These are phyloP conservation scores for Labroides dimidiatus DNA, from an alignment of 2,797 vertebrate species.

Conservation along the genomic window DNA sequence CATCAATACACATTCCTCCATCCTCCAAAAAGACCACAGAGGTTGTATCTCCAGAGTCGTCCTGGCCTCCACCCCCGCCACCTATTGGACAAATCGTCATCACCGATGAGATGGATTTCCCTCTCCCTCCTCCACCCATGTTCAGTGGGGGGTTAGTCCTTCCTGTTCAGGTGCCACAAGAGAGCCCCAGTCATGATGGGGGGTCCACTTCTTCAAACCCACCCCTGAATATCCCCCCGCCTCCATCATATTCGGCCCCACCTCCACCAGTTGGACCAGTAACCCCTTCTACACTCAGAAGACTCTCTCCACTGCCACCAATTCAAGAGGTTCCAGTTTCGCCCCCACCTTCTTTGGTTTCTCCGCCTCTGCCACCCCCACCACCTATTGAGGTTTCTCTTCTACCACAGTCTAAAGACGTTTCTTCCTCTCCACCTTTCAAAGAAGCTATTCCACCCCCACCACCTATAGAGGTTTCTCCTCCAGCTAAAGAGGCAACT, in stretches of 20 bases:
- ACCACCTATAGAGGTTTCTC: neutral
- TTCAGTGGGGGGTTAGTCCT: slow-evolving; percentile 47
- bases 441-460: neutral
- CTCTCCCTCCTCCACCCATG: slow-evolving; percentile 78
- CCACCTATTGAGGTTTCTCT: neutral
- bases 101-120: slow-evolving; percentile 82
- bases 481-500: neutral
- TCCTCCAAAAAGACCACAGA: slow-evolving; percentile 72
- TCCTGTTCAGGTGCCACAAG: slow-evolving; percentile 30
- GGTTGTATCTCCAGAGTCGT: slow-evolving; percentile 62
- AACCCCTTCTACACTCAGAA: slow-evolving; percentile 15
- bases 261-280: slow-evolving; percentile 14
- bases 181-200: slow-evolving; percentile 6
- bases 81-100: slow-evolving; percentile 71
- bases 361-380: slow-evolving; percentile 13
- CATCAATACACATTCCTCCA: slow-evolving; percentile 55
- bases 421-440: neutral
- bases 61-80: slow-evolving; percentile 88
- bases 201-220: neutral
- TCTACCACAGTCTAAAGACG: neutral
- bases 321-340: slow-evolving; percentile 6
- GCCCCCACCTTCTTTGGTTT: slow-evolving; percentile 14
- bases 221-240: slow-evolving; percentile 66
- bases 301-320: slow-evolving; percentile 23
- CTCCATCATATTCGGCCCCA: slow-evolving; percentile 65